Evolutionary conservation across 2,797 vertebrate genomes (phyloP).

Genomic region (Mareca strepera): DNA sequence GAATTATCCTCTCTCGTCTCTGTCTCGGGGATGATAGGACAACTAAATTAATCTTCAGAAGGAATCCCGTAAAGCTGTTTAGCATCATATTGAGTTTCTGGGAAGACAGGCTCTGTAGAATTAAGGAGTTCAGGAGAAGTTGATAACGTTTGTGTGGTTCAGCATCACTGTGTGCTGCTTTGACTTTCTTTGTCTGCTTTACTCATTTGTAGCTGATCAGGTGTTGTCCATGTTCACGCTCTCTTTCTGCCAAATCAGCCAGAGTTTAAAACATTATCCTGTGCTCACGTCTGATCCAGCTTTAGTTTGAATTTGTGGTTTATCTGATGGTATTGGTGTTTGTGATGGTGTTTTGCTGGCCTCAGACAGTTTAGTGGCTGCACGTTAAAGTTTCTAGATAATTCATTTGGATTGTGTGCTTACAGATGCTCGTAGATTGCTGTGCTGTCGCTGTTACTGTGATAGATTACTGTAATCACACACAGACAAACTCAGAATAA

Average conservation of each 20-base stretch:
- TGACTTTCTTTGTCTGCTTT: neutral
- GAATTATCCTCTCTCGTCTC: neutral
- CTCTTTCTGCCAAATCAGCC: neutral
- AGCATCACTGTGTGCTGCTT: neutral
- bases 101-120: neutral
- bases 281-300: neutral
- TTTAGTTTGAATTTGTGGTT: neutral
- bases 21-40: neutral
- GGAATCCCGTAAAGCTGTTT: neutral
- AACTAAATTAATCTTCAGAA: neutral
- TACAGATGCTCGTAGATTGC: neutral
- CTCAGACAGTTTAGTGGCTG: neutral
- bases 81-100: neutral
- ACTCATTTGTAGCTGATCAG: neutral
- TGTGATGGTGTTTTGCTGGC: neutral
- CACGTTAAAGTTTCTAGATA: neutral
- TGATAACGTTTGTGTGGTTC: neutral
- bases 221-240: neutral
- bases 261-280: neutral
- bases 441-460: neutral
- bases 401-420: neutral
- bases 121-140: neutral
- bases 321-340: neutral
- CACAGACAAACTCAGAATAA: neutral
- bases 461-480: neutral